Evolutionary conservation across 2,113 vertebrate genomes (phyloP).

Genomic region (Patagioenas fasciata): DNA sequence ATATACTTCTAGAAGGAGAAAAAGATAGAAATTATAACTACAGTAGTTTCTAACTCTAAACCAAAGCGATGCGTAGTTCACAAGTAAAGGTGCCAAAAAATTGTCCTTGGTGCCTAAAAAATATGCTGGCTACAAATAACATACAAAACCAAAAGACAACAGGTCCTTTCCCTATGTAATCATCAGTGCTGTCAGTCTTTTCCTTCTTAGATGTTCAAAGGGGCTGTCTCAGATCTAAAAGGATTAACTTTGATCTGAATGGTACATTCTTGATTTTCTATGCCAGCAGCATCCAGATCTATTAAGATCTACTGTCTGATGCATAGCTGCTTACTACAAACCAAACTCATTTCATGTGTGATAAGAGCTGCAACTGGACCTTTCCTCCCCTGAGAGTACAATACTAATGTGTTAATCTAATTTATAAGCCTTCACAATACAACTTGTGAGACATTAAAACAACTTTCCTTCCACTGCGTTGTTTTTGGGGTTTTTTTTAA

Average conservation of each 20-base stretch:
- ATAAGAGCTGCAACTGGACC: slow-evolving; percentile 43
- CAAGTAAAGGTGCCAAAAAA: slow-evolving; percentile 24
- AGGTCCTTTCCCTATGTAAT: not conserved
- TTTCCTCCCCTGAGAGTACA: slow-evolving; percentile 12
- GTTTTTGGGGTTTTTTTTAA: not conserved
- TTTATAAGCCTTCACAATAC: not conserved
- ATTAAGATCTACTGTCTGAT: not conserved
- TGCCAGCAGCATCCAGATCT: not conserved
- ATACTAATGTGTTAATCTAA: not conserved
- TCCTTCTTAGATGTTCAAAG: not conserved
- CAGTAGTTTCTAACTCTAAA: not conserved
- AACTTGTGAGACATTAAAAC: not conserved
- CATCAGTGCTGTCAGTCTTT: not conserved
- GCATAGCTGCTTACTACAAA: slow-evolving; percentile 30
- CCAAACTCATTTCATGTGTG: slow-evolving; percentile 49
- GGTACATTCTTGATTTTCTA: slow-evolving; percentile 24
- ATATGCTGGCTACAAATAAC: not conserved
- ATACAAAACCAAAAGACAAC: not conserved
- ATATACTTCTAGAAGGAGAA: not conserved
- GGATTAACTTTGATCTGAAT: slow-evolving; percentile 31
- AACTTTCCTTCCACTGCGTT: not conserved
- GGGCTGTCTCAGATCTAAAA: slow-evolving; percentile 7
- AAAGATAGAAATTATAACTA: not conserved
- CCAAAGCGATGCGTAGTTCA: not conserved
- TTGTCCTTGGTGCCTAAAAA: not conserved